Conservation (phyloP, 92 coral and sea anemone species). For the Montipora capitata region DNA sequence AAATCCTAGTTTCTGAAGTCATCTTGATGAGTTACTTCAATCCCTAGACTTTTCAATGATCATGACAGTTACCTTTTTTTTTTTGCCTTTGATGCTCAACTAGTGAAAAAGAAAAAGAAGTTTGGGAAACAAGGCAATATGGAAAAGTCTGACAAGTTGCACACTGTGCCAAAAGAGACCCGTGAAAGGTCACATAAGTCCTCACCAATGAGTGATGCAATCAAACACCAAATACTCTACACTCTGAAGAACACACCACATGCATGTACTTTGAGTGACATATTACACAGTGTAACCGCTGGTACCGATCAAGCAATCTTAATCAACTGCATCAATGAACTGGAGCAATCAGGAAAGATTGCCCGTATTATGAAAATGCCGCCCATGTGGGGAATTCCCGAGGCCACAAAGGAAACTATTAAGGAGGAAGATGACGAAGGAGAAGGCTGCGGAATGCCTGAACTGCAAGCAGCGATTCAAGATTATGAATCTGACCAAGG, state of each 20-base stretch:
- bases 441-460: background rate
- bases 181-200: background rate
- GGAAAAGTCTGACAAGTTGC: background rate
- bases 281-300: constrained; percentile 22
- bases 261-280: constrained; percentile 36
- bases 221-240: constrained; percentile 17
- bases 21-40: too few relatives aligned
- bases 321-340: constrained; percentile 21
- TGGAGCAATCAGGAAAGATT: constrained; percentile 18
- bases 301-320: constrained; percentile 16
- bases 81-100: background rate
- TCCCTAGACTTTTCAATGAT: too few relatives aligned
- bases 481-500: constrained; percentile 5
- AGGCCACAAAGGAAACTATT: background rate
- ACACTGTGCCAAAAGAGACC: background rate
- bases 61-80: background rate
- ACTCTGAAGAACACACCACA: constrained; percentile 1
- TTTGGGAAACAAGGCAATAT: background rate
- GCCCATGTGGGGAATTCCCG: constrained; percentile 45
- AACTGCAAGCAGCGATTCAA: background rate
- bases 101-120: background rate
- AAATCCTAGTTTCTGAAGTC: too few relatives aligned
- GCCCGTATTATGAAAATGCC: constrained; percentile 34
- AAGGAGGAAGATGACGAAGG: background rate
- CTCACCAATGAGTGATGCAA: background rate